These are phyloP conservation scores for Sebastes iracundus DNA, from an alignment of 2,797 vertebrate genomes.

Conservation along the genomic window DNA sequence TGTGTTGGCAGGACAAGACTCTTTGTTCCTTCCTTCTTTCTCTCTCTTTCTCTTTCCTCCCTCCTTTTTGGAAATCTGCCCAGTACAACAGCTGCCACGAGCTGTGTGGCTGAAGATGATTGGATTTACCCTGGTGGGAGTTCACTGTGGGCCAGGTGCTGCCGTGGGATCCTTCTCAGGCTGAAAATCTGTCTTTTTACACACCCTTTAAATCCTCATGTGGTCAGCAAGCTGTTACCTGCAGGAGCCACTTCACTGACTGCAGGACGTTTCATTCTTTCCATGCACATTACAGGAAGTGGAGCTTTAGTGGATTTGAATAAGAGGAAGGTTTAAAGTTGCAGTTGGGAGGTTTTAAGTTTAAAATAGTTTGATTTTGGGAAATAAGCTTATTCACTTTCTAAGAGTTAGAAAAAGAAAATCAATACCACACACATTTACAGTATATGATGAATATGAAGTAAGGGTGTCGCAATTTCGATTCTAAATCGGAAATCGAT, in stretches of 20 bases:
- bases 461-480: too few relatives aligned
- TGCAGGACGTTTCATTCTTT: neutral
- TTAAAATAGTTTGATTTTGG: too few relatives aligned
- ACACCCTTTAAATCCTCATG: conserved; percentile 18
- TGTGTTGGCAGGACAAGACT: conserved; percentile 18
- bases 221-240: conserved; percentile 1
- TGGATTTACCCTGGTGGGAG: conserved; percentile 51
- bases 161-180: conserved; percentile 22
- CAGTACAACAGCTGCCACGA: conserved; percentile 64
- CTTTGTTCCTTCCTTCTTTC: conserved; percentile 16
- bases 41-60: neutral
- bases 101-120: conserved; percentile 50
- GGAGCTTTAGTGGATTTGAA: neutral
- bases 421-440: neutral
- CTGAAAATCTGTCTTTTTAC: neutral
- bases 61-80: conserved; percentile 43
- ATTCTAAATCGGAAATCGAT: too few relatives aligned
- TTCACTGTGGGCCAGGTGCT: conserved; percentile 49
- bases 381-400: neutral
- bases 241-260: neutral
- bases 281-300: neutral
- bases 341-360: neutral
- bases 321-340: neutral
- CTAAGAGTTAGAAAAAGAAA: neutral
- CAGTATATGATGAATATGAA: neutral